Base-by-base conservation (phyloP, 2,797 vertebrate genomes). In the Sciurus vulgaris region DNA sequence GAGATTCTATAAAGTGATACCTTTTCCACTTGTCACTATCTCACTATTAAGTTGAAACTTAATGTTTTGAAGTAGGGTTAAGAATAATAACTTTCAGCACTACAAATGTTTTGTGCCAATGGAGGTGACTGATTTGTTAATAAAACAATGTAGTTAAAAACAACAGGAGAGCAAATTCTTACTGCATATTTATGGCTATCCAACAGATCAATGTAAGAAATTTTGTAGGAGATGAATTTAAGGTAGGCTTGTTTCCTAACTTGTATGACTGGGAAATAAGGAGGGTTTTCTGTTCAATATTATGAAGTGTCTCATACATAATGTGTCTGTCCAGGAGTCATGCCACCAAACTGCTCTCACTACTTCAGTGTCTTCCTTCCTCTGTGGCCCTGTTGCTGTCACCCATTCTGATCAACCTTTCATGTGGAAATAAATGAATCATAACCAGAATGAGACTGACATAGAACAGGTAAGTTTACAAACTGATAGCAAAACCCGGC, bases 111-210 rank as follows among this genome's bases (percentile, higher is more conserved):
- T 88, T 93, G 18, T 79, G 84, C 51, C 61, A 61, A n/a, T 14
- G 4, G 38, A 63, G 26, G 28, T 83, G 33, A 24, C 51, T 83
- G 17, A 92, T 82, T 88, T 92, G 86, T 77, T 83, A 91, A 65
- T 28, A 86, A 96, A 85, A 82, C 82, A 61, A 89, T 56, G 7
- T 89, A 67, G 12, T 69, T 88, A 85, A 56, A 96, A 93, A 91
- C 28, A 91, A 86, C 92, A 54, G 30, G 7, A 95, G 14, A 73
- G 24, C 22, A 83, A 88, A 73, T 11, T 78, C 91, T 90, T 85
- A 69, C 20, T 65, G 82, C 33, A 88, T 44, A 78, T 79, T 92
- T 44, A 41, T 86, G 78, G n/a, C 38, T 87, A 24, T 54, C 8
- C 35, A 86, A 33, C 24, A 94, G 20, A 87, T 47, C 13, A 35